These are phyloP conservation scores for Drosophila erecta DNA, from an alignment of 1,140 invertebrate genomes.

Conservation along the genomic window DNA sequence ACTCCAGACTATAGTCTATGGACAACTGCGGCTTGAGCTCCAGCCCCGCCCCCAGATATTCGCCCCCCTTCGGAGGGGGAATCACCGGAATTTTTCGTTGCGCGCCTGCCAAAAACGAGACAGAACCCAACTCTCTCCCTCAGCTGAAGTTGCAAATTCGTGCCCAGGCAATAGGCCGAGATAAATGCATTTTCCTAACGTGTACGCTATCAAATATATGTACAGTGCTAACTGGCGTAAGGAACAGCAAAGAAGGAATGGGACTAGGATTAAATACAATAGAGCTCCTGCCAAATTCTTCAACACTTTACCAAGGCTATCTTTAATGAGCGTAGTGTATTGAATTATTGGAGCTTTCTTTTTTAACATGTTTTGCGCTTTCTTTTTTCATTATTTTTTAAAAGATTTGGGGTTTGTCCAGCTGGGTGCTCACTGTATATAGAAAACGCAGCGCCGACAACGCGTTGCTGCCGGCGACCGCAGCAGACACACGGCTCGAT, in stretches of 20 bases:
- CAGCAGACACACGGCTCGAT: constrained; percentile 77
- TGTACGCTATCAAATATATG: constrained; percentile 62
- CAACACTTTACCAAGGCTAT: background rate
- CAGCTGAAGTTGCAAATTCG: constrained; percentile 37
- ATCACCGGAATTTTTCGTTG: constrained; percentile 56
- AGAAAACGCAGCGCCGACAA: constrained; percentile 68
- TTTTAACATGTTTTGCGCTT: too few relatives aligned
- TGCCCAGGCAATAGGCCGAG: constrained; percentile 61
- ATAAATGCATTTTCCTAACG: constrained; percentile 80
- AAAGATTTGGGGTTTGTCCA: background rate
- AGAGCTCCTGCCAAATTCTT: too few relatives aligned
- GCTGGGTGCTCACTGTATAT: constrained; percentile 24
- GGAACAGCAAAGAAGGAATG: background rate
- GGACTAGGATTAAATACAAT: too few relatives aligned
- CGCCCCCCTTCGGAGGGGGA: constrained; percentile 5
- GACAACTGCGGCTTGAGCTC: constrained; percentile 52
- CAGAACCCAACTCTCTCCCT: constrained; percentile 21
- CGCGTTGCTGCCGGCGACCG: constrained; percentile 79
- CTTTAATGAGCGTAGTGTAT: too few relatives aligned
- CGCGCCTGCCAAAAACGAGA: constrained; percentile 58
- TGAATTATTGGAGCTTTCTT: too few relatives aligned
- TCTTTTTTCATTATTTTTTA: too few relatives aligned
- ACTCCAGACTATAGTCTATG: constrained; percentile 43
- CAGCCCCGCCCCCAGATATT: constrained; percentile 1
- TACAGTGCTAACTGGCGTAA: constrained; percentile 3